These are phyloP conservation scores for Boleophthalmus pectinirostris DNA, from an alignment of 2,113 vertebrate genomes.

Conservation along the genomic window DNA sequence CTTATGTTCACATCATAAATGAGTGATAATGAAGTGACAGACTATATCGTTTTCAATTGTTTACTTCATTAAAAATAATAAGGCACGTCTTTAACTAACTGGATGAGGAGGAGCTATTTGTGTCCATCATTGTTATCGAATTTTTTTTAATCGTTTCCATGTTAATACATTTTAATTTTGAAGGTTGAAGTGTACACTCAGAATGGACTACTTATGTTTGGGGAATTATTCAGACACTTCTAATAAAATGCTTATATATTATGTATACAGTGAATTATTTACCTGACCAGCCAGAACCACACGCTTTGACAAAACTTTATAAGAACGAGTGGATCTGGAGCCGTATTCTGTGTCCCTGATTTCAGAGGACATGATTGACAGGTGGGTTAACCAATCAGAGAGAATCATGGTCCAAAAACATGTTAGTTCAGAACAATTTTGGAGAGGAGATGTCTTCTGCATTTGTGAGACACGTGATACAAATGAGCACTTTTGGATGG, in stretches of 20 bases:
- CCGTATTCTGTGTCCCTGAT: too few relatives aligned
- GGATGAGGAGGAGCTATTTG: neutral
- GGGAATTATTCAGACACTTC: neutral
- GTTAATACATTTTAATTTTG: neutral
- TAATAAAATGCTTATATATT: neutral
- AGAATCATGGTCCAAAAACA: too few relatives aligned
- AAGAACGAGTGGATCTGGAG: too few relatives aligned
- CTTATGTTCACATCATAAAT: slow-evolving; percentile 3
- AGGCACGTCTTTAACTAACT: neutral
- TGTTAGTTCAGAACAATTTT: too few relatives aligned
- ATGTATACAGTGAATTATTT: too few relatives aligned
- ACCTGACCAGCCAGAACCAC: too few relatives aligned
- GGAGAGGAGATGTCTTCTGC: too few relatives aligned
- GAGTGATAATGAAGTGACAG: slow-evolving; percentile 18
- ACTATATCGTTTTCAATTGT: slow-evolving; percentile 13
- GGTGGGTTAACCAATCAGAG: too few relatives aligned
- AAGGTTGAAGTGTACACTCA: neutral
- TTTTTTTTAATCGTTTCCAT: neutral
- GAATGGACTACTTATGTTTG: neutral
- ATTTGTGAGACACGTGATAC: too few relatives aligned
- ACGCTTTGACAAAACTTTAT: too few relatives aligned
- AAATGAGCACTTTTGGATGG: too few relatives aligned
- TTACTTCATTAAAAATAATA: slow-evolving; percentile 20
- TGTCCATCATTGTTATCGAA: neutral
- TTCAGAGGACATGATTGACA: too few relatives aligned